phyloP scores from a whole-genome alignment of 2,797 vertebrate genomes.

The Prionace glauca region DNA sequence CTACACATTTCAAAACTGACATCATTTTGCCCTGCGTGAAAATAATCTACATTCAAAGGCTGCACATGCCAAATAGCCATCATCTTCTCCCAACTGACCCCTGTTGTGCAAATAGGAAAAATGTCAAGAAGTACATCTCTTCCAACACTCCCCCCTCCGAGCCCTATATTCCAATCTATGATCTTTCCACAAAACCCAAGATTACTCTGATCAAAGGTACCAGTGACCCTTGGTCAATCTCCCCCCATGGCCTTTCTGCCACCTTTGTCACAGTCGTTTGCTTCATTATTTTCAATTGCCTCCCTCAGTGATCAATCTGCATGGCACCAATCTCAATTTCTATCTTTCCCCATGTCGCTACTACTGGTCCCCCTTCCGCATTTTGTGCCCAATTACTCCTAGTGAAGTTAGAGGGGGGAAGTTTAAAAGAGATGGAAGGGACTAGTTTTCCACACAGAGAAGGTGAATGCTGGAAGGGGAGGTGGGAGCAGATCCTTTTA shows the following conservation, averaged over 20 bases:
- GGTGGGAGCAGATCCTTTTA: too few species aligned
- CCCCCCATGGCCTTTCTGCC: not conserved
- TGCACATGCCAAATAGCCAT: not conserved
- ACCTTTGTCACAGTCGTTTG: not conserved
- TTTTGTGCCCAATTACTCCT: not conserved
- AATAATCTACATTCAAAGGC: not conserved
- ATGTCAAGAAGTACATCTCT: not conserved
- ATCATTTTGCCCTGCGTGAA: not conserved
- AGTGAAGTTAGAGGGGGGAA: not conserved
- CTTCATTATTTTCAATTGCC: not conserved
- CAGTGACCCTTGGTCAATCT: not conserved
- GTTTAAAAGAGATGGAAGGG: too few species aligned
- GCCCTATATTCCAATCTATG: not conserved
- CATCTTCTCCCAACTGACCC: not conserved
- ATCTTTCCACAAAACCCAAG: not conserved
- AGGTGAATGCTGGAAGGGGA: too few species aligned
- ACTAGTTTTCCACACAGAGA: too few species aligned
- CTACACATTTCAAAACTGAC: not conserved
- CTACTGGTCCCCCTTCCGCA: not conserved
- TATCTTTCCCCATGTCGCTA: not conserved
- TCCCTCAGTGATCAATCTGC: not conserved
- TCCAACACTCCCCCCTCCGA: not conserved
- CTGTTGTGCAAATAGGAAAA: not conserved
- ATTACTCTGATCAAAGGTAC: not conserved
- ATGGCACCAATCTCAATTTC: not conserved